These are phyloP conservation scores for Dinocampus coccinellae DNA, from an alignment of 2,888 invertebrate species.

Conservation along the genomic window DNA sequence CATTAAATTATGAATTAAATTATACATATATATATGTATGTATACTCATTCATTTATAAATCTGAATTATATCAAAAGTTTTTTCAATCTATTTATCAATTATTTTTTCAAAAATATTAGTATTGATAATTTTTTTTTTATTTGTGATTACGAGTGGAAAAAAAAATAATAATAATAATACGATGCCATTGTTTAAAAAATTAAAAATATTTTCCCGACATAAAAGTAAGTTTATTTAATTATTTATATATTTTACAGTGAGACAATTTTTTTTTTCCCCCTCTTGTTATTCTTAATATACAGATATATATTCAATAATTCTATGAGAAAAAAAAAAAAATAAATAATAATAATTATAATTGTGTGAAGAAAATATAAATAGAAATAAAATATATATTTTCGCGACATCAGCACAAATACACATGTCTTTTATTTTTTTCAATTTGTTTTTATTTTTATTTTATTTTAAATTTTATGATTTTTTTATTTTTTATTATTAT, in stretches of 20 bases:
- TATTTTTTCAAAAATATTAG: no score
- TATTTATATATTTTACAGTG: conserved; percentile 1
- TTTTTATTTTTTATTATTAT: no score
- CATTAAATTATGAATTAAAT: conserved; percentile 11
- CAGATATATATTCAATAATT: no score
- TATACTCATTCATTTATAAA: no score
- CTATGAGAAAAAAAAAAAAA: no score
- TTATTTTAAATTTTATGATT: not conserved
- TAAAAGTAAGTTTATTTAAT: conserved; percentile 58
- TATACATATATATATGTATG: not conserved
- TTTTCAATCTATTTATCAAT: no score
- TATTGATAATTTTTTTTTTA: not conserved
- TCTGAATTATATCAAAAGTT: no score
- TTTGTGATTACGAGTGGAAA: not conserved
- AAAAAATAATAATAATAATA: conserved; percentile 12
- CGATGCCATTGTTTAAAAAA: conserved; percentile 66
- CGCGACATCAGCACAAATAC: not conserved
- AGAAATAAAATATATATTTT: not conserved
- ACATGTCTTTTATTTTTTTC: not conserved
- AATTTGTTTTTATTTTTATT: not conserved
- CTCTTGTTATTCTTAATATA: no score
- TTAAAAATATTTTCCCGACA: conserved; percentile 59
- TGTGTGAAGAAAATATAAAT: not conserved
- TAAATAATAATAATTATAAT: no score
- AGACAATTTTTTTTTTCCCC: not conserved